phyloP scores from a whole-genome alignment of 2,113 vertebrate species.

The Forbesichthys agassizii region DNA sequence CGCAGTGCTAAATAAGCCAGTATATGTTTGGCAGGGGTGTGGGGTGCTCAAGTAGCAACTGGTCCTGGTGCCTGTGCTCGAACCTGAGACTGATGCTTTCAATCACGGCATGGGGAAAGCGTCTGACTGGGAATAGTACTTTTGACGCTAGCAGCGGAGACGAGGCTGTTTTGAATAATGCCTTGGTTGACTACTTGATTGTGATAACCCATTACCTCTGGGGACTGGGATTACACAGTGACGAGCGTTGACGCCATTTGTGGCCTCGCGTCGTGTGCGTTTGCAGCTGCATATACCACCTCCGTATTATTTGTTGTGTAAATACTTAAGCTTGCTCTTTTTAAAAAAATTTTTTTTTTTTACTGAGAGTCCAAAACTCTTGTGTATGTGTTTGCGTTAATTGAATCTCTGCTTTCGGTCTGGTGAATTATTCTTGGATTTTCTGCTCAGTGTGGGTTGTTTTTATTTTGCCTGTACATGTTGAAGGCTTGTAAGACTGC shows the following conservation, averaged over 20 bases:
- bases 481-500: slow-evolving; percentile 42
- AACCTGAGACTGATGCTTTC: slow-evolving; percentile 1
- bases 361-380: slow-evolving; percentile 49
- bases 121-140: slow-evolving; percentile 21
- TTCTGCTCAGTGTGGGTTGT: slow-evolving; percentile 46
- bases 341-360: not conserved
- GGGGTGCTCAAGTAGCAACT: not conserved
- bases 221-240: slow-evolving; percentile 54
- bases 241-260: slow-evolving; percentile 62
- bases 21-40: not conserved
- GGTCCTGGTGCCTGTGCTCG: slow-evolving; percentile 9
- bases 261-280: slow-evolving; percentile 58
- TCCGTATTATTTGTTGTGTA: slow-evolving; percentile 75
- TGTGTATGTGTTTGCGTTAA: slow-evolving; percentile 34
- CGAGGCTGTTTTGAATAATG: slow-evolving; percentile 46
- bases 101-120: slow-evolving; percentile 4
- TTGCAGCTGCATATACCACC: slow-evolving; percentile 56
- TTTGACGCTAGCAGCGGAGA: slow-evolving; percentile 51
- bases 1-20: too few species aligned
- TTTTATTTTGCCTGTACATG: slow-evolving; percentile 26
- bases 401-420: slow-evolving; percentile 57
- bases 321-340: slow-evolving; percentile 63
- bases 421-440: slow-evolving; percentile 44
- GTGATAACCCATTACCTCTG: slow-evolving; percentile 76
- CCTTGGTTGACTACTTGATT: slow-evolving; percentile 75